Conservation (phyloP, 2,113 vertebrate genomes). For the Thamnophis sirtalis region DNA sequence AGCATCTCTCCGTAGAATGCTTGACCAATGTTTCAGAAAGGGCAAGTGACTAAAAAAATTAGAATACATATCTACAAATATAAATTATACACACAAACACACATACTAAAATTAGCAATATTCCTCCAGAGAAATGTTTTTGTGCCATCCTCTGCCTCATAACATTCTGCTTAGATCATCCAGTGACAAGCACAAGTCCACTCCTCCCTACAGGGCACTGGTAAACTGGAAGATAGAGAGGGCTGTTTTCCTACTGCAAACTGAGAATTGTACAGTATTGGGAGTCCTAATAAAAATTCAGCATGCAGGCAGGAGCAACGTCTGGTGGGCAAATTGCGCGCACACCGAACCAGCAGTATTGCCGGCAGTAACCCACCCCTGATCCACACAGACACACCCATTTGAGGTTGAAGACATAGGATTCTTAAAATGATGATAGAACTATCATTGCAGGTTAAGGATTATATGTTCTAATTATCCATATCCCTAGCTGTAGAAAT, state of each 20-base stretch:
- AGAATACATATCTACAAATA: no score
- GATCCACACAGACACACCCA: neutral
- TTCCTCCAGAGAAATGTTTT: no score
- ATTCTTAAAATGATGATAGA: neutral
- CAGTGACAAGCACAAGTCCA: neutral
- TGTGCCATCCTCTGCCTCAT: no score
- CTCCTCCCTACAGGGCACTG: neutral
- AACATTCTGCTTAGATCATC: neutral
- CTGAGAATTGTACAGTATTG: neutral
- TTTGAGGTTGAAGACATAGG: neutral
- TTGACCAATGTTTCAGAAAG: no score
- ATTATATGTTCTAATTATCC: neutral
- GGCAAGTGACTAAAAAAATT: no score
- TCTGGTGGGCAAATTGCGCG: no score
- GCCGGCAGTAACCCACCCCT: no score
- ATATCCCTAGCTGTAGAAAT: neutral
- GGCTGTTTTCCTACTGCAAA: neutral
- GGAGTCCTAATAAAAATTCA: neutral
- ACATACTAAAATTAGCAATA: no score
- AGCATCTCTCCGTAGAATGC: no score
- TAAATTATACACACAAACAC: no score
- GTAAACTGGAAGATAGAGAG: neutral
- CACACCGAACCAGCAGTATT: no score
- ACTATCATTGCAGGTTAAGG: neutral
- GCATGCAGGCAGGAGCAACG: neutral